A percentile compares a stretch with the other conserved stretches of the same genome.
Conservation (phyloP, 2,797 vertebrate species). For the Hoplostethus atlanticus region DNA sequence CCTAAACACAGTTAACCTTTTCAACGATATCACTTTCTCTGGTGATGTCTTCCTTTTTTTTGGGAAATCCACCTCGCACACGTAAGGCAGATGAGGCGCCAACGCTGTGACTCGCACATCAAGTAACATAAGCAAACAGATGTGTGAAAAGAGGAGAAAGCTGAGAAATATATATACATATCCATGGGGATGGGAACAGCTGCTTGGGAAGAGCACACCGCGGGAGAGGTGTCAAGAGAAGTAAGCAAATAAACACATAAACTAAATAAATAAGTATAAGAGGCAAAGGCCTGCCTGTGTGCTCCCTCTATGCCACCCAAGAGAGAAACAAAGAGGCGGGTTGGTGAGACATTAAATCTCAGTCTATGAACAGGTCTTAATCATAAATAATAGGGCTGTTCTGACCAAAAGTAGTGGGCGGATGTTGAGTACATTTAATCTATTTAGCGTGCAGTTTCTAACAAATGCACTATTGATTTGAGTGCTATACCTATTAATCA, state of each 20-base stretch:
- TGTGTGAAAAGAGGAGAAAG: conserved; percentile 62
- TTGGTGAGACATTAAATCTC: conserved; percentile 20
- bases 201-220: conserved; percentile 56
- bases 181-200: conserved; percentile 56
- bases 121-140: conserved; percentile 64
- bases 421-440: conserved; percentile 64
- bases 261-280: conserved; percentile 37
- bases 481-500: conserved; percentile 73
- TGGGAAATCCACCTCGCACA: conserved; percentile 53
- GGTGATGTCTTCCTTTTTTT: conserved; percentile 55
- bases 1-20: conserved; percentile 70
- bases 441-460: conserved; percentile 72
- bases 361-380: conserved; percentile 39
- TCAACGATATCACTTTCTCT: conserved; percentile 54
- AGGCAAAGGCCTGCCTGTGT: conserved; percentile 15
- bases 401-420: conserved; percentile 38
- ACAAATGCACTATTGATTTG: conserved; percentile 79
- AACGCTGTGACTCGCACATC: conserved; percentile 55
- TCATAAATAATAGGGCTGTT: conserved; percentile 58
- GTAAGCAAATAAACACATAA: conserved; percentile 52
- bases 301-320: conserved; percentile 1
- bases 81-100: conserved; percentile 53
- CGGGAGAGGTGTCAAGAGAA: conserved; percentile 43
- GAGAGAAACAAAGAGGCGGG: conserved; percentile 17
- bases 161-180: conserved; percentile 44